Base-by-base conservation (phyloP, 2,888 invertebrate species). In the Sipunculus nudus region DNA sequence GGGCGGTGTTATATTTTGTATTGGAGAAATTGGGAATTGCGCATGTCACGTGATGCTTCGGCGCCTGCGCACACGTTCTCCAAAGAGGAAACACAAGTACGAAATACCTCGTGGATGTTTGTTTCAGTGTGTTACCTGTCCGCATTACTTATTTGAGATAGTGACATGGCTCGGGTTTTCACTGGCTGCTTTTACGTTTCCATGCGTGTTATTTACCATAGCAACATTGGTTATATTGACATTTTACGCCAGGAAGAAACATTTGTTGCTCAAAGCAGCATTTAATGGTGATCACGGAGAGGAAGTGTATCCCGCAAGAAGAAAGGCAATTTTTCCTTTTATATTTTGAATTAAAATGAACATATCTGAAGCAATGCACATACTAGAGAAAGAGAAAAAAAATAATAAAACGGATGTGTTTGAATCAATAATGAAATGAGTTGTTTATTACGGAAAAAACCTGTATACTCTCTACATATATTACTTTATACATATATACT, bases 101-200 rank as follows among this genome's bases (percentile, higher is more conserved):
- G 48, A 60, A 26, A 25, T 63, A 43, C 60, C 63, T 4, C 28
- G 19, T 3, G 41, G 46, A 10, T 6, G 16, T 5, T 28, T 47
- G 6, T 63, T 63, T 40, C 8, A 50, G 40, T 39, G 26, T 19
- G 49, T 63, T 1, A 52, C 59, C 8, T 59, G 59, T 29, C 63
- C 63, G 6, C 54, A 63, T 28, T 63, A 63, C 48, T 23, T 61
- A 28, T 63, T 63, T 41, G 63, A 63, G 46, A 41, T 63, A 3
- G 26, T 63, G n/a, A 53, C 59, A 23, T 63, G 63, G 63, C 31
- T 63, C 3, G 63, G 63, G 2, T 63, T 48, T 32, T 29, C 43
- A 13, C 19, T 63, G 26, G 46, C 47, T 8, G 23, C 49, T 3
- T 60, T 59, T 31, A 63, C 63, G 3, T 46, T 63, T 23, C 29